Conservation (phyloP, 2,888 invertebrate species). For the Parthenolecanium corni region DNA sequence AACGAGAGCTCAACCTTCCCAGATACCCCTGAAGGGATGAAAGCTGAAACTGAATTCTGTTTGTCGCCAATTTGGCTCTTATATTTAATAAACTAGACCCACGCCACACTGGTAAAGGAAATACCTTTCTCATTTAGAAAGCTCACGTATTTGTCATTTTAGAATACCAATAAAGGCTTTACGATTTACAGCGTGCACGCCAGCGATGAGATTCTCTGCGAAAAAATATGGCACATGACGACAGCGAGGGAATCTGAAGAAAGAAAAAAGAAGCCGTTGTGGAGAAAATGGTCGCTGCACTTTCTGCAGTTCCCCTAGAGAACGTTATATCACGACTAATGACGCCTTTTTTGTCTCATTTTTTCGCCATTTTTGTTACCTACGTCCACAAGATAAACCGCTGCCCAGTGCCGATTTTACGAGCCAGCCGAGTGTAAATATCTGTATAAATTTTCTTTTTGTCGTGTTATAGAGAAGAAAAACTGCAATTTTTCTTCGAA, state of each 20-base stretch:
- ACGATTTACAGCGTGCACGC: conserved; percentile 17
- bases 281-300: conserved; percentile 17
- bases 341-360: conserved; percentile 7
- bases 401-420: conserved; percentile 17
- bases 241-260: no score
- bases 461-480: neutral
- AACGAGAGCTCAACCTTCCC: no score
- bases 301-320: conserved; percentile 23
- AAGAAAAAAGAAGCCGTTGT: no score
- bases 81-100: conserved; percentile 11
- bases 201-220: conserved; percentile 16
- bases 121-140: conserved; percentile 25
- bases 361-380: neutral
- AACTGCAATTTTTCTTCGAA: neutral
- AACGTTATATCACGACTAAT: conserved; percentile 24
- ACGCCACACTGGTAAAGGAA: conserved; percentile 14
- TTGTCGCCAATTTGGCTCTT: no score
- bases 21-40: no score
- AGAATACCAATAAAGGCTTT: conserved; percentile 25
- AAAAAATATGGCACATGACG: neutral
- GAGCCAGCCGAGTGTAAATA: conserved; percentile 11
- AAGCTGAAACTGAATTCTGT: no score
- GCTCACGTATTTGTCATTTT: conserved; percentile 8
- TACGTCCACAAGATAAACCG: conserved; percentile 11
- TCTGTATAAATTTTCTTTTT: neutral